Evolutionary conservation across 2,888 invertebrate species (phyloP).

Genomic region (Sesia apiformis): DNA sequence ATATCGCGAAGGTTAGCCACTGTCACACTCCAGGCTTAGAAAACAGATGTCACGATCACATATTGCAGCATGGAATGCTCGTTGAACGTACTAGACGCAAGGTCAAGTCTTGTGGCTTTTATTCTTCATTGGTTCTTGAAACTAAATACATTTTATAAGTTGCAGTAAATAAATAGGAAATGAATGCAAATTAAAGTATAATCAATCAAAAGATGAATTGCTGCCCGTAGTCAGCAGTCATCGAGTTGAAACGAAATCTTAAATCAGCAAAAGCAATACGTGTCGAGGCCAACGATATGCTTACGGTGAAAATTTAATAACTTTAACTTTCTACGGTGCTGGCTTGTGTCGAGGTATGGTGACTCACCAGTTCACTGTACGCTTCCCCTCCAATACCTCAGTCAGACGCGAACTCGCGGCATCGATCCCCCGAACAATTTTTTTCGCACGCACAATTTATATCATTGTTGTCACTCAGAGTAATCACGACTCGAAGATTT

Average conservation of each 20-base stretch:
- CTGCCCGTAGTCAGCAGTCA: not conserved
- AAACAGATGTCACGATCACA: constrained; percentile 35
- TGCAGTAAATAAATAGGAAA: too few species aligned
- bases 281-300: constrained; percentile 36
- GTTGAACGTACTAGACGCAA: constrained; percentile 46
- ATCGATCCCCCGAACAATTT: constrained; percentile 23
- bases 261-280: constrained; percentile 42
- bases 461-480: not conserved
- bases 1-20: constrained; percentile 5
- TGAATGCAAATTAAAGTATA: not conserved
- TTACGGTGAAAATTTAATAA: constrained; percentile 71
- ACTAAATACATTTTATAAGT: too few species aligned
- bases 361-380: constrained; percentile 42
- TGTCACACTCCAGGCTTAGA: constrained; percentile 14
- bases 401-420: constrained; percentile 3
- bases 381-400: constrained; percentile 9
- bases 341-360: constrained; percentile 10
- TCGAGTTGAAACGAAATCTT: constrained; percentile 3
- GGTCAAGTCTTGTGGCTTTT: constrained; percentile 24
- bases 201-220: not conserved
- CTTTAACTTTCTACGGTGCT: constrained; percentile 58
- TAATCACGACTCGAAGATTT: constrained; percentile 14
- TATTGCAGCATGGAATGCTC: constrained; percentile 27
- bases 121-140: not conserved
- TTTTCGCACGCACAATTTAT: constrained; percentile 2